Base-by-base conservation (phyloP, 2,113 vertebrate species). In the cat (Felis catus) region DNA sequence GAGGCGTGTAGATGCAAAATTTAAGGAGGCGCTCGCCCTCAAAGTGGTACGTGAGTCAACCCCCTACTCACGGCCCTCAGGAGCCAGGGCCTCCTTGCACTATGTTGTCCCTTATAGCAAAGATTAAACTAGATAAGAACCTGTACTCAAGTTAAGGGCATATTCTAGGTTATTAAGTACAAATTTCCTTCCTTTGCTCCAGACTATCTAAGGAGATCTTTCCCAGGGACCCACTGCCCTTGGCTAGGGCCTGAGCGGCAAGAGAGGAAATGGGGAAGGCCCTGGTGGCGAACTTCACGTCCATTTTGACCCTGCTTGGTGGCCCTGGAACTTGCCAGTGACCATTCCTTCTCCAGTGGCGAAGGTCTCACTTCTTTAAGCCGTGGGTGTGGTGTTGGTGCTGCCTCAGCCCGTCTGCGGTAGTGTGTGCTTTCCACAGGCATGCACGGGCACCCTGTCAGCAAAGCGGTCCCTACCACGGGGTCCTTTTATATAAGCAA, bases 161-260 rank as follows among this genome's bases (percentile, higher is more conserved):
- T 36, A n/a, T 4, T 55, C 23, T 36, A 27, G 5, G 11, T 31
- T 81, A 45, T 53, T 85, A 36, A 65, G 31, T 19, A 33, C 5
- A 39, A 70, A 48, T 81, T 45, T 63, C 13, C 21, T 97, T 90
- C 45, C 61, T 95, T n/a, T 73, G 89, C 29, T 86, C 81, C 63
- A 93, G 16, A 74, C 23, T n/a, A 65, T 41, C 13, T 19, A 39
- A 39, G 58, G 41, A 76, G 31, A 70, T 85, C 9, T 39, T 81
- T 58, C 81, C 74, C 85, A n/a, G 55, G 39, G 78, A 39, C 19
- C 8, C 13, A 1, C 66, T 25, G 41, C 27, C n/a, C 76, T 70
- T 16, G 65, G 36, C 21, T 78, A 36, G 27, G 36, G 12, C 19
- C 63, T 23, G 27, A 91, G 71, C 3, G 13, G 61, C 9, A 5